phyloP scores from a whole-genome alignment of 2,113 vertebrate genomes.

The Mesitornis unicolor region DNA sequence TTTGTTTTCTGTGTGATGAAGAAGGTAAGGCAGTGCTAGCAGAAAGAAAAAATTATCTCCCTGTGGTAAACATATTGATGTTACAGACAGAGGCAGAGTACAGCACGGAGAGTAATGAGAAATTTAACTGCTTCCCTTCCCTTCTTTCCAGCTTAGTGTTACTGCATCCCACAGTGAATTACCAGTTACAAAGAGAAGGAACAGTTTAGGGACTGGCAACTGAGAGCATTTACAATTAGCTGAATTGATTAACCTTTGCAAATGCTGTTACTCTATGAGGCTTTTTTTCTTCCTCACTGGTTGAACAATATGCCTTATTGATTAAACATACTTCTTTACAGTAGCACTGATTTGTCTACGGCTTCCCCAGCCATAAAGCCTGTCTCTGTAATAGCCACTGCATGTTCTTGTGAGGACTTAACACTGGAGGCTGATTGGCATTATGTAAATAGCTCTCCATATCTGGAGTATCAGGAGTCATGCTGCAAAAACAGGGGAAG shows the following conservation, averaged over 20 bases:
- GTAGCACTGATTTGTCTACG: conserved; percentile 49
- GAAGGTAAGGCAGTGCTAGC: conserved; percentile 1
- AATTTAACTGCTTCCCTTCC: conserved; percentile 52
- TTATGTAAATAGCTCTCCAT: conserved; percentile 4
- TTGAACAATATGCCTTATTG: conserved; percentile 70
- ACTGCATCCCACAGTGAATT: conserved; percentile 62
- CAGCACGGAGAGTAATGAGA: conserved; percentile 59
- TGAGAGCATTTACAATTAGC: conserved; percentile 76
- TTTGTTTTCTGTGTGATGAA: conserved; percentile 71
- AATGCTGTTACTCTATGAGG: conserved; percentile 70
- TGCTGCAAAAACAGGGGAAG: not conserved
- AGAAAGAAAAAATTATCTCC: conserved; percentile 63
- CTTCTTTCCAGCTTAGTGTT: not conserved
- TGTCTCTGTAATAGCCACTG: not conserved
- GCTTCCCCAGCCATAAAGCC: conserved; percentile 20
- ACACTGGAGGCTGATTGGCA: not conserved
- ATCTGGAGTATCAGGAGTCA: not conserved
- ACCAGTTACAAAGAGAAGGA: conserved; percentile 61
- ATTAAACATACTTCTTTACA: conserved; percentile 62
- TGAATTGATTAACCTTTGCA: conserved; percentile 82
- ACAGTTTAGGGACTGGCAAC: conserved; percentile 67
- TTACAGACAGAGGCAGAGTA: conserved; percentile 51
- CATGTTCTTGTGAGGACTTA: not conserved
- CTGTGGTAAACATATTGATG: conserved; percentile 72
- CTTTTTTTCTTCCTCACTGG: conserved; percentile 58